phyloP scores from a whole-genome alignment of 2,888 invertebrate genomes.

The Drosophila anomelani region DNA sequence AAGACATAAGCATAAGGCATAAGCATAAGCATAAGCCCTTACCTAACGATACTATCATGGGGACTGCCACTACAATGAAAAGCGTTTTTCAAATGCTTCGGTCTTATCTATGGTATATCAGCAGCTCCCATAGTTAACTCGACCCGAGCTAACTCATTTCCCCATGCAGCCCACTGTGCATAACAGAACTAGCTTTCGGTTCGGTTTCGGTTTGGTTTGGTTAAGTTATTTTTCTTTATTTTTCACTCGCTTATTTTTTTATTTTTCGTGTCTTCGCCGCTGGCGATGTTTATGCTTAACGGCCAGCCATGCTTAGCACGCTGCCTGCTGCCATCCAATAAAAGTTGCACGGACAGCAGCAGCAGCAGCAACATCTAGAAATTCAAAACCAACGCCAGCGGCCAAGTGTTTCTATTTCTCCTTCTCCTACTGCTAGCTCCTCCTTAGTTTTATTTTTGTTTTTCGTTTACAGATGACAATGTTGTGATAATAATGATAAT shows the following conservation, averaged over 20 bases:
- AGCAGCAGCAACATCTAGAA: slow-evolving; percentile 38
- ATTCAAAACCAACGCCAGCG: slow-evolving; percentile 58
- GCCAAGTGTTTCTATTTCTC: slow-evolving; percentile 42
- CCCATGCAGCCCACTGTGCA: slow-evolving; percentile 66
- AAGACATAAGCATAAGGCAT: slow-evolving; percentile 4
- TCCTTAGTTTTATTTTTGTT: slow-evolving; percentile 4
- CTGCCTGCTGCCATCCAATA: slow-evolving; percentile 54
- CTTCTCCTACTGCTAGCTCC: not conserved
- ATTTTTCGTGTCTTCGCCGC: slow-evolving; percentile 47
- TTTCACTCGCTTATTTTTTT: slow-evolving; percentile 24
- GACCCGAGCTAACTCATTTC: slow-evolving; percentile 2
- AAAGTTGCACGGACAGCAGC: slow-evolving; percentile 48
- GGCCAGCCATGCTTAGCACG: slow-evolving; percentile 72
- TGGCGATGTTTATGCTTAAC: slow-evolving; percentile 66
- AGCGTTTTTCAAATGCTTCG: slow-evolving; percentile 27
- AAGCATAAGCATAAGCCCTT: slow-evolving; percentile 28
- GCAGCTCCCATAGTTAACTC: slow-evolving; percentile 34
- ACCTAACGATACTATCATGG: slow-evolving; percentile 34
- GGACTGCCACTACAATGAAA: slow-evolving; percentile 32
- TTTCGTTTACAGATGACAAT: slow-evolving; percentile 59
- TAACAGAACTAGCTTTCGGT: slow-evolving; percentile 66
- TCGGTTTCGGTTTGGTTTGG: slow-evolving; percentile 11
- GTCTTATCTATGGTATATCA: slow-evolving; percentile 27
- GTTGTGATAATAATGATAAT: slow-evolving; percentile 63
- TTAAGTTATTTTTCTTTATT: slow-evolving; percentile 23